phyloP scores from a whole-genome alignment of 1,140 invertebrate species.

The Linepithema humile region DNA sequence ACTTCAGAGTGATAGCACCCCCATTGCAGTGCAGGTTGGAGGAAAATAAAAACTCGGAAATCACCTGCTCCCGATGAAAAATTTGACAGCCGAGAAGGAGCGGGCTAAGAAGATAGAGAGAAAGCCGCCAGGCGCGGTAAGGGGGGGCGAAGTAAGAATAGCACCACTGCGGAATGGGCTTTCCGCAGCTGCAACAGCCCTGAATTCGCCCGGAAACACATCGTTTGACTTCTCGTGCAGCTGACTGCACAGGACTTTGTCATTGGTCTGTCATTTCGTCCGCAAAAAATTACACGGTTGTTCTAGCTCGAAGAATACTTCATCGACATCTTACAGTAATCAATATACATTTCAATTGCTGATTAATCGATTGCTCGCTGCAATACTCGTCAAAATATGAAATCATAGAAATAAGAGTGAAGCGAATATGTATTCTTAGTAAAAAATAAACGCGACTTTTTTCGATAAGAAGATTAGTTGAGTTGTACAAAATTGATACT shows the following conservation, averaged over 20 bases:
- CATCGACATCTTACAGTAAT: background rate
- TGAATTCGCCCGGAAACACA: slow-evolving; percentile 41
- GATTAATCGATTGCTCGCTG: background rate
- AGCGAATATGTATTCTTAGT: background rate
- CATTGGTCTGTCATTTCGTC: slow-evolving; percentile 10
- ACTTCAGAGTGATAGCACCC: slow-evolving; percentile 69
- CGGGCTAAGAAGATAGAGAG: slow-evolving; percentile 24
- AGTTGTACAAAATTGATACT: too few species aligned
- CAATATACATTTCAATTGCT: background rate
- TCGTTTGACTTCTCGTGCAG: slow-evolving; percentile 43
- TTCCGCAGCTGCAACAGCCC: slow-evolving; percentile 26
- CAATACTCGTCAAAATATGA: background rate
- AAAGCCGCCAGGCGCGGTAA: background rate
- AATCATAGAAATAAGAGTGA: background rate
- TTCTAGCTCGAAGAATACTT: background rate
- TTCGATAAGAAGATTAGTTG: background rate
- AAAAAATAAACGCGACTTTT: background rate
- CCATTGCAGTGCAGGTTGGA: slow-evolving; percentile 49
- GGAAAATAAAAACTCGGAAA: slow-evolving; percentile 77
- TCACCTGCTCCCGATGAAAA: slow-evolving; percentile 71
- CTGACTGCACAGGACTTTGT: slow-evolving; percentile 31
- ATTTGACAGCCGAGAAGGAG: slow-evolving; percentile 59
- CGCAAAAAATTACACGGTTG: background rate
- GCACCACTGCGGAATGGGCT: slow-evolving; percentile 25
- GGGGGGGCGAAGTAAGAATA: slow-evolving; percentile 8